Evolutionary conservation across 92 coral and sea anemone genomes (phyloP).

Genomic region (Palythoa grandiflora): DNA sequence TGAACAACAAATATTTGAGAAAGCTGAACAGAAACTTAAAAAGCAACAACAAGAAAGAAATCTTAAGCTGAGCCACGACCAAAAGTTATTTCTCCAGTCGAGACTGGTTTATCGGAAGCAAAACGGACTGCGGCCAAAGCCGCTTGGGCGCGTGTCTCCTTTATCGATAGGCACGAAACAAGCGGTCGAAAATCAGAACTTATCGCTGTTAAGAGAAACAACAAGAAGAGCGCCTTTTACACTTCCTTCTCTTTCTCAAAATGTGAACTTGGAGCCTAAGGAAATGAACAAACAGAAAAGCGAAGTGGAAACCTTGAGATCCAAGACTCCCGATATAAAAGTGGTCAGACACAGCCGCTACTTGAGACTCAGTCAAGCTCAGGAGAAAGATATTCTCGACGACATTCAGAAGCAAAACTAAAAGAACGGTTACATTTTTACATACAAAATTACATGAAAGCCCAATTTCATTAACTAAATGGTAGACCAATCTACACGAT

Average conservation of each 20-base stretch:
- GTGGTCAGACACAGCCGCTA: constrained; percentile 55
- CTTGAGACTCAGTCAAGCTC: constrained; percentile 50
- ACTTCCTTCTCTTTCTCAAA: constrained; percentile 63
- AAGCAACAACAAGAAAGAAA: constrained; percentile 63
- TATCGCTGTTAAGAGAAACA: neutral
- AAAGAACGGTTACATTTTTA: neutral
- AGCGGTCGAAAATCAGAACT: neutral
- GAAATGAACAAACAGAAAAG: constrained; percentile 52
- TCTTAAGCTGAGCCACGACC: constrained; percentile 43
- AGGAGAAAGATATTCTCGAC: constrained; percentile 28
- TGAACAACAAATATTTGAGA: constrained; percentile 57
- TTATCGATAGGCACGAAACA: neutral
- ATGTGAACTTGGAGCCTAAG: constrained; percentile 39
- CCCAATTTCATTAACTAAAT: neutral
- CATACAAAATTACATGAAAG: neutral
- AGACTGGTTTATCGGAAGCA: constrained; percentile 55
- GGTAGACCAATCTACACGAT: no score
- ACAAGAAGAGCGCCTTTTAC: constrained; percentile 39
- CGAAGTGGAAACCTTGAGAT: constrained; percentile 30
- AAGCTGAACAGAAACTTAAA: constrained; percentile 52
- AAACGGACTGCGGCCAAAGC: constrained; percentile 8
- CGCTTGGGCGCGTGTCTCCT: neutral
- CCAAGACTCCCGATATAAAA: constrained; percentile 18
- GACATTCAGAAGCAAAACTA: neutral
- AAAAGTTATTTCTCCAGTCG: constrained; percentile 54